A percentile compares a stretch with the other conserved stretches of the same genome.
Evolutionary conservation across 2,888 invertebrate species (phyloP).

Genomic region (Vanessa cardui): DNA sequence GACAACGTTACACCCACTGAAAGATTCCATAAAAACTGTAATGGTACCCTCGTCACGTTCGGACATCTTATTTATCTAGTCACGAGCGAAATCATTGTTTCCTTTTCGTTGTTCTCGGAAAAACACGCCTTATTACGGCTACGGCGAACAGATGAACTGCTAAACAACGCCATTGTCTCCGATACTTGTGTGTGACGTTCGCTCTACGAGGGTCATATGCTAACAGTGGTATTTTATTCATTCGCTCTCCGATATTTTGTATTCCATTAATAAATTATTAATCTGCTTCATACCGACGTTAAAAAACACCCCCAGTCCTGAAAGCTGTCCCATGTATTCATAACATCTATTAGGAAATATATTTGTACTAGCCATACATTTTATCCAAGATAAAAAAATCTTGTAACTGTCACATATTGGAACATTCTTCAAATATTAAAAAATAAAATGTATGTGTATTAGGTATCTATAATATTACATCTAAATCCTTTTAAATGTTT

Average conservation of each 20-base stretch:
- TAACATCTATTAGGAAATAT: no score
- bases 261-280: constrained; percentile 3
- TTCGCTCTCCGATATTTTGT: not conserved
- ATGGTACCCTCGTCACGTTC: constrained; percentile 78
- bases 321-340: no score
- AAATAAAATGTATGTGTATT: no score
- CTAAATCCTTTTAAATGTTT: not conserved
- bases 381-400: no score
- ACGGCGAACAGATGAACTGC: constrained; percentile 72
- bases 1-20: constrained; percentile 50
- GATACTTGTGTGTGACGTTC: constrained; percentile 66
- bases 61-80: constrained; percentile 81
- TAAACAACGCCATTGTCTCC: constrained; percentile 65
- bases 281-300: no score
- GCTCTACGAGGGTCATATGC: constrained; percentile 45
- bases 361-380: no score
- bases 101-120: constrained; percentile 66
- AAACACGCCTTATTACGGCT: constrained; percentile 76
- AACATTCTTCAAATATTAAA: no score
- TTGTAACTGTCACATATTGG: no score
- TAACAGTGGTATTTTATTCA: constrained; percentile 5
- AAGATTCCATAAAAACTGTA: constrained; percentile 78
- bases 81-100: constrained; percentile 79
- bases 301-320: no score
- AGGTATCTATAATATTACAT: not conserved